Evolutionary conservation across 2,888 invertebrate genomes (phyloP), one percentile per base, ranked within the genome.

Genomic region (Atethmia centrago): DNA sequence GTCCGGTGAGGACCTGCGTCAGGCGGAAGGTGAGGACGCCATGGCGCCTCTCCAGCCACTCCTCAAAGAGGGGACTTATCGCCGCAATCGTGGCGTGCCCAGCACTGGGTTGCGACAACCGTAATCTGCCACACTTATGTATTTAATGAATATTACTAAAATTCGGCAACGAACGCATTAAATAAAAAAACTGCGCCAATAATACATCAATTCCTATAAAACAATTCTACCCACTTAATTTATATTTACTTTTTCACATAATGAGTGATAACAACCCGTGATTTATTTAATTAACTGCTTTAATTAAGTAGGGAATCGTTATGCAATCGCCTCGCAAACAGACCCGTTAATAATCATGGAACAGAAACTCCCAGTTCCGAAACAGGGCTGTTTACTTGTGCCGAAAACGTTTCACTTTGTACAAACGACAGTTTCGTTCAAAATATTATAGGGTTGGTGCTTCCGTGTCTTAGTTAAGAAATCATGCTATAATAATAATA

Each of bases 301-400:
- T 40, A 68, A 62, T 65, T 53, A 64, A 55, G 25, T 53, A 59
- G 31, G 42, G 71, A 55, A 70, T 74, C 47, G 67, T 58, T 58
- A 65, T 69, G 68, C 74, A 51, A 67, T 74, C 63, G 55, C 25
- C 19, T 51, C 12, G 68, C 45, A 66, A 59, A 71, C 71, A 72
- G 28, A 55, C 12, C 55, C 59, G 79, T 81, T 76, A 68, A 70
- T 86, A 76, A 67, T 68, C 56, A 75, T 63, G n/a, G 68, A 16
- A 58, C 53, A 67, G 53, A 63, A 78, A 71, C 75, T 70, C 49
- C 16, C 19, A 59, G 56, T 71, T 76, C 31, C 49, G 45, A 61
- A 86, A 70, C 74, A 56, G 36, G 53, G 21, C 58, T 79, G 77
- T 85, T 85, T 85, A 70, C 81, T 83, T 71, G 66, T 42, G 73